These are phyloP conservation scores for Andrena camellia DNA, from an alignment of 2,888 invertebrate species.

Conservation along the genomic window DNA sequence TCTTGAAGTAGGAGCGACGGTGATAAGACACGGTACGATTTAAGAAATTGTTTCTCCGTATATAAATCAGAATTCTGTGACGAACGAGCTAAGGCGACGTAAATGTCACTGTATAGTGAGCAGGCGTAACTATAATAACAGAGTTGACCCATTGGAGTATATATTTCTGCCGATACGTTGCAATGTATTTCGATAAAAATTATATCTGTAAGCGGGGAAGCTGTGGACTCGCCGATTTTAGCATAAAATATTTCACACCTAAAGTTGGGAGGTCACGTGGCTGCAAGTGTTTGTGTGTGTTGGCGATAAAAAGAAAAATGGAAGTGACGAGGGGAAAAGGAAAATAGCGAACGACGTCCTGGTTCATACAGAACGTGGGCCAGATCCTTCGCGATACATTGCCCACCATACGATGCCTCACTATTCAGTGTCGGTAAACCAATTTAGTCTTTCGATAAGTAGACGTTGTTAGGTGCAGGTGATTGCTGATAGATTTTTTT, in stretches of 20 bases:
- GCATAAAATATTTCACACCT: not conserved
- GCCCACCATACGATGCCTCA: slow-evolving; percentile 44
- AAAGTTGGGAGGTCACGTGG: slow-evolving; percentile 19
- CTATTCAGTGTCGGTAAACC: slow-evolving; percentile 55
- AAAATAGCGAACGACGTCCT: slow-evolving; percentile 59
- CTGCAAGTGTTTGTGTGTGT: slow-evolving; percentile 38
- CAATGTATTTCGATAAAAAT: not conserved
- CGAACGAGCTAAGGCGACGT: too few relatives aligned
- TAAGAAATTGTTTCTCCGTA: too few relatives aligned
- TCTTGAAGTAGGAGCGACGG: too few relatives aligned
- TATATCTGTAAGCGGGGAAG: not conserved
- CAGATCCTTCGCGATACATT: slow-evolving; percentile 71
- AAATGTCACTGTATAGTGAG: too few relatives aligned
- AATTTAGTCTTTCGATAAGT: slow-evolving; percentile 39
- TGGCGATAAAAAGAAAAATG: slow-evolving; percentile 60
- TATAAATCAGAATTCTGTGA: too few relatives aligned
- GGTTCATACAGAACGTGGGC: slow-evolving; percentile 72
- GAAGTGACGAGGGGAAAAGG: slow-evolving; percentile 56
- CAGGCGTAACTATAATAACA: too few relatives aligned
- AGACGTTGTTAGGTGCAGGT: too few relatives aligned
- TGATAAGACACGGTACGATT: too few relatives aligned
- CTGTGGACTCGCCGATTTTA: not conserved
- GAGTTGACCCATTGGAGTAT: not conserved
- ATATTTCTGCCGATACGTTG: not conserved
- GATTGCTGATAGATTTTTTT: too few relatives aligned